Evolutionary conservation across 2,888 invertebrate genomes (phyloP), one percentile per base, ranked within the genome.

Genomic region (Laspeyria flexula): DNA sequence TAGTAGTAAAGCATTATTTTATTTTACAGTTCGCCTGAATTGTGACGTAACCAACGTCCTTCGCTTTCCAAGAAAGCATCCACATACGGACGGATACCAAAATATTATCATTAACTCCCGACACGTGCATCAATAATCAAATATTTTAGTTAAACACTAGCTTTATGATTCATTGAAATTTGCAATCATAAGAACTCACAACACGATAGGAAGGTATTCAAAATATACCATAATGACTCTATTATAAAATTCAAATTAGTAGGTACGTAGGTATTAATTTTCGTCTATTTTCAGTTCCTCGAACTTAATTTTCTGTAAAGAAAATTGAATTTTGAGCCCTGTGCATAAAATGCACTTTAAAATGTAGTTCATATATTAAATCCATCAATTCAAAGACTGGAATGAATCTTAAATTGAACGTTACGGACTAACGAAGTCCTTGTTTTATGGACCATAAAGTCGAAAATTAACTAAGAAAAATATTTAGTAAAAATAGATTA

Each of bases 31-130:
- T 3, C 21, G 5, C 21, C n/a, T n/a, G 21, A 25, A 25, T 7
- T 3, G 7, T 7, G 9, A 25, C 25, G 25, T 25, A 21, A 21
- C 7, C 9, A 25, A 25, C 7, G 9, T 25, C 7, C 12, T 42
- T 53, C 1, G 55, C 56, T 55, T 62, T 42, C 63, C 51, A 39
- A 38, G 55, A 60, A 65, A 60, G 15, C 15, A 31, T 51, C 46
- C 39, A 52, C 53, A 39, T n/a, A 53, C 43, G 60, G 30, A 52
- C 44, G 42, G 43, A 29, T 25, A 47, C 54, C 65, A 65, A 61
- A 67, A 66, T 66, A 67, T 65, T 66, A 61, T 67, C 59, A 54
- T 61, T 49, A 43, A 25, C 15, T 18, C 27, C 48, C 13, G 41
- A 48, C 65, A 66, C 65, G 64, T 60, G 65, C 43, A 43, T 27